These are phyloP conservation scores for Cheilosia soror DNA, from an alignment of 2,888 invertebrate genomes.

Conservation along the genomic window DNA sequence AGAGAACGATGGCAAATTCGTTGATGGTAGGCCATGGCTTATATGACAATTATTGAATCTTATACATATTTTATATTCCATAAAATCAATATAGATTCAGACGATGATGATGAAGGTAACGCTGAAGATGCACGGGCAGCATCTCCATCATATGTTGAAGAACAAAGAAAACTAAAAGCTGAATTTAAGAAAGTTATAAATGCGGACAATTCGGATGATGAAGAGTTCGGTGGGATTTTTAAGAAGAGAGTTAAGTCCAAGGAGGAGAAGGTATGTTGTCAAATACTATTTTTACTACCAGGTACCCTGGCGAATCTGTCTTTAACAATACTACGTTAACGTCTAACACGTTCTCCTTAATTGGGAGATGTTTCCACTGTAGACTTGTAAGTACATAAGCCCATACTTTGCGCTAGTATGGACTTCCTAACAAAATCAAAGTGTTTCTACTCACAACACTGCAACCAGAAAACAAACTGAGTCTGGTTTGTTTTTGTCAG, in stretches of 20 bases:
- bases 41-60: not conserved
- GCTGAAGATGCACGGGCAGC: constrained; percentile 77
- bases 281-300: not conserved
- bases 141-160: constrained; percentile 87
- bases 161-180: constrained; percentile 87
- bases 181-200: constrained; percentile 86
- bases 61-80: not conserved
- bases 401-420: too few species aligned
- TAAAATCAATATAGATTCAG: constrained; percentile 75
- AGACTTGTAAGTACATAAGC: too few species aligned
- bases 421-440: too few species aligned
- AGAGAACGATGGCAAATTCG: constrained; percentile 87
- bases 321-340: too few species aligned
- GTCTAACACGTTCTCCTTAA: too few species aligned
- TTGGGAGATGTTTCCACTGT: too few species aligned
- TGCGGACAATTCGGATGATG: constrained; percentile 84
- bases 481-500: not conserved
- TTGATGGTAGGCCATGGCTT: constrained; percentile 80
- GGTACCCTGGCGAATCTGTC: too few species aligned
- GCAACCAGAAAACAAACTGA: too few species aligned
- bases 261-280: constrained; percentile 83
- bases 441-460: too few species aligned
- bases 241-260: constrained; percentile 85
- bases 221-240: constrained; percentile 86
- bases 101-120: constrained; percentile 73